Conservation (phyloP, 2,113 vertebrate genomes). For the Melierax canorus region DNA sequence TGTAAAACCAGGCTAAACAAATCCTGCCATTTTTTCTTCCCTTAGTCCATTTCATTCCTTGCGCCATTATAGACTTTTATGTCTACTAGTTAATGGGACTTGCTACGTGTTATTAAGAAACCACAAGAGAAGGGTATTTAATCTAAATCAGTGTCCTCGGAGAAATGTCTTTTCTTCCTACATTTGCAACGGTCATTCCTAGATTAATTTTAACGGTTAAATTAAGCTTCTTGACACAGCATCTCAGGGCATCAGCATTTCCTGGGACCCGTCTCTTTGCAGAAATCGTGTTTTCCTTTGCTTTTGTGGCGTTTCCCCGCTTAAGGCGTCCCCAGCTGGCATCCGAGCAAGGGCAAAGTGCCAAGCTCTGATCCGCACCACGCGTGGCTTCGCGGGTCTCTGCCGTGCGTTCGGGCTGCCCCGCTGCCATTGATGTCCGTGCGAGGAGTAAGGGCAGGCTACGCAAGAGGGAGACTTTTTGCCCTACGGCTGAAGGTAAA, state of each 20-base stretch:
- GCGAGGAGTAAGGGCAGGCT: neutral
- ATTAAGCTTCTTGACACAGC: neutral
- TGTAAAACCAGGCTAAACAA: neutral
- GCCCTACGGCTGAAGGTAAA: neutral
- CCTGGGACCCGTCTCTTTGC: neutral
- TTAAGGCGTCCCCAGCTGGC: neutral
- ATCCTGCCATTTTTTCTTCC: neutral
- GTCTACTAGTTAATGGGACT: neutral
- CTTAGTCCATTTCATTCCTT: neutral
- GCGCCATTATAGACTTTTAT: neutral
- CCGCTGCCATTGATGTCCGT: neutral
- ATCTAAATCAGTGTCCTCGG: neutral
- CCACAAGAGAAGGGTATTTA: neutral
- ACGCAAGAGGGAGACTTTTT: neutral
- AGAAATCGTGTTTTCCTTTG: neutral
- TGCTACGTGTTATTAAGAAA: neutral
- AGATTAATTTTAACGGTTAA: neutral
- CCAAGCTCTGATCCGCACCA: neutral
- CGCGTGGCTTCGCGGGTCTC: rapidly evolving
- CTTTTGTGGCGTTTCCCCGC: neutral
- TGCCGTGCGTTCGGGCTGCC: neutral
- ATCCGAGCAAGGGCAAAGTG: neutral
- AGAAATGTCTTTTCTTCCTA: neutral
- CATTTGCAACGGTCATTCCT: neutral
- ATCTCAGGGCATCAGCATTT: rapidly evolving